Conservation (phyloP, 2,888 invertebrate species). For the Malthinus seriepunctatus region DNA sequence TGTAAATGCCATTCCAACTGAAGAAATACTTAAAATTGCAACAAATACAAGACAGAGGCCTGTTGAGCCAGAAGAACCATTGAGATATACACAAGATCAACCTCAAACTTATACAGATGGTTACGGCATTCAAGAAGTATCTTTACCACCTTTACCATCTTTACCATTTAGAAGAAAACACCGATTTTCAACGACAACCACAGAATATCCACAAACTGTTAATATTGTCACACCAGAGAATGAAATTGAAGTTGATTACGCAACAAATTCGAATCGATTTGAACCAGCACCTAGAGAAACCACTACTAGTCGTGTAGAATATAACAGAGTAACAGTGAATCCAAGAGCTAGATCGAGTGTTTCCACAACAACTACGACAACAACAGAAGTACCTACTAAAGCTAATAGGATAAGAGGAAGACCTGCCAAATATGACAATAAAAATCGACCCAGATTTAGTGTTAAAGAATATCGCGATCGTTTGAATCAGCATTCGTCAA, state of each 20-base stretch:
- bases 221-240: conserved; percentile 44
- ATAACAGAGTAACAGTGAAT: conserved; percentile 4
- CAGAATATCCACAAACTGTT: conserved; percentile 29
- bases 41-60: conserved; percentile 1
- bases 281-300: conserved; percentile 25
- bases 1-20: conserved; percentile 9
- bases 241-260: conserved; percentile 42
- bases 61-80: conserved; percentile 3
- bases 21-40: conserved; percentile 10
- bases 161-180: conserved; percentile 14
- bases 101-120: conserved; percentile 8
- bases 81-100: not conserved
- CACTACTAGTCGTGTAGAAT: conserved; percentile 27
- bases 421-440: conserved; percentile 59
- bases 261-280: conserved; percentile 14
- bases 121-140: conserved; percentile 10
- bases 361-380: conserved; percentile 27
- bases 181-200: conserved; percentile 20
- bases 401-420: conserved; percentile 51
- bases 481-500: conserved; percentile 60
- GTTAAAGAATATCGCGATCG: conserved; percentile 76
- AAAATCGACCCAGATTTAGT: conserved; percentile 72
- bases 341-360: conserved; percentile 15
- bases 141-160: no score
- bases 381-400: conserved; percentile 38